Evolutionary conservation across 2,888 invertebrate genomes (phyloP).

Genomic region (Gasteruption jaculator): DNA sequence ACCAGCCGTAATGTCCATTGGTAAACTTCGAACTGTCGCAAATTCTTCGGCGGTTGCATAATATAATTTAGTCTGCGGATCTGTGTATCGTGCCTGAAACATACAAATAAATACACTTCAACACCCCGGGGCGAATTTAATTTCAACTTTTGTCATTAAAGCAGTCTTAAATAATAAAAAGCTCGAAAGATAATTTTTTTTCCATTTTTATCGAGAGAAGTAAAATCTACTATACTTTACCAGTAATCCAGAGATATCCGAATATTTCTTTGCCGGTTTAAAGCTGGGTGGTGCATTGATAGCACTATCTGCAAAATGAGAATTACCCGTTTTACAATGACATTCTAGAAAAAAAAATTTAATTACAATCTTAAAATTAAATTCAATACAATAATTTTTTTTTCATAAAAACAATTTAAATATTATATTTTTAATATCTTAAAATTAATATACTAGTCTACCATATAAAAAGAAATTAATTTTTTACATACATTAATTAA

Average conservation of each 20-base stretch:
- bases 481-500: too few species aligned
- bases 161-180: conserved; percentile 2
- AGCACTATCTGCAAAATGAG: conserved; percentile 66
- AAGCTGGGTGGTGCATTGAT: conserved; percentile 91
- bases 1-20: conserved; percentile 89
- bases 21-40: conserved; percentile 76
- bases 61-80: conserved; percentile 84
- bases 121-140: not conserved
- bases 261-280: conserved; percentile 88
- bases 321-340: conserved; percentile 5
- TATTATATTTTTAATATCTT: not conserved
- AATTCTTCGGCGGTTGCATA: conserved; percentile 87
- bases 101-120: conserved; percentile 7
- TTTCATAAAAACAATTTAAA: not conserved
- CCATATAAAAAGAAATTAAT: too few species aligned
- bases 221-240: conserved; percentile 51
- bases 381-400: conserved; percentile 2
- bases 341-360: conserved; percentile 2
- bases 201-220: too few species aligned
- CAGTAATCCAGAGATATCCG: conserved; percentile 84
- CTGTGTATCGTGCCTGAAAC: conserved; percentile 74
- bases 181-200: conserved; percentile 1
- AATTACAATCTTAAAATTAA: conserved; percentile 1
- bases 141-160: conserved; percentile 1
- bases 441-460: too few species aligned